A percentile compares a stretch with the other conserved stretches of the same genome.
Evolutionary conservation across 2,888 invertebrate species (phyloP).

Genomic region (Noctua janthina): DNA sequence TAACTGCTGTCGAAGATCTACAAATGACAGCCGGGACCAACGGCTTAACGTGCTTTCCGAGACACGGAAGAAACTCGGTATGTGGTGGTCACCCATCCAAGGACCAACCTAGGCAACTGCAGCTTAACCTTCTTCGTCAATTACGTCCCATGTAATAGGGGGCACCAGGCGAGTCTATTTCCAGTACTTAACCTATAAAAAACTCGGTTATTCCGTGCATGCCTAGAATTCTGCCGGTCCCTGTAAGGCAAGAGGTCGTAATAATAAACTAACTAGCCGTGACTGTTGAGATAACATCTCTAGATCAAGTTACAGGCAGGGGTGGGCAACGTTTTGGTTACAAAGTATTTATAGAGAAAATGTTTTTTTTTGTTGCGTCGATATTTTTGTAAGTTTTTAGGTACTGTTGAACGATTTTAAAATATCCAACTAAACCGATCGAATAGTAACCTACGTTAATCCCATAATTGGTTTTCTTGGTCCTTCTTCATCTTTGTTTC

Average conservation of each 20-base stretch:
- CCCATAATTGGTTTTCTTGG: too few species aligned
- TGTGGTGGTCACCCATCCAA: too few species aligned
- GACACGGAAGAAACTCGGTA: too few species aligned
- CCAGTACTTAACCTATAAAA: constrained; percentile 5
- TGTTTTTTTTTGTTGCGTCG: too few species aligned
- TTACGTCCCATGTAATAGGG: background rate
- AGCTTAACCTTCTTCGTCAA: background rate
- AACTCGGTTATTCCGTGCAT: constrained; percentile 10
- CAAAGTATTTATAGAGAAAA: background rate
- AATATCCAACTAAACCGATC: too few species aligned
- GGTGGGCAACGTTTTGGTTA: constrained; percentile 43
- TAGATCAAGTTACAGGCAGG: constrained; percentile 58
- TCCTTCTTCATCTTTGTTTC: too few species aligned
- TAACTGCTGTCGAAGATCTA: too few species aligned
- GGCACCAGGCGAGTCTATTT: background rate
- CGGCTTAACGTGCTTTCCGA: too few species aligned
- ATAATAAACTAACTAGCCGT: constrained; percentile 60
- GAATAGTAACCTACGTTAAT: too few species aligned
- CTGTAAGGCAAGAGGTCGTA: constrained; percentile 45
- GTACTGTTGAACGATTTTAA: background rate
- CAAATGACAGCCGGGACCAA: too few species aligned
- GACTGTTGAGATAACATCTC: constrained; percentile 59
- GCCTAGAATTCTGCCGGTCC: constrained; percentile 34
- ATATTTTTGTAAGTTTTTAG: background rate
- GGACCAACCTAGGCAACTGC: too few species aligned